phyloP scores from a whole-genome alignment of 2,797 vertebrate species.

The Emys orbicularis region DNA sequence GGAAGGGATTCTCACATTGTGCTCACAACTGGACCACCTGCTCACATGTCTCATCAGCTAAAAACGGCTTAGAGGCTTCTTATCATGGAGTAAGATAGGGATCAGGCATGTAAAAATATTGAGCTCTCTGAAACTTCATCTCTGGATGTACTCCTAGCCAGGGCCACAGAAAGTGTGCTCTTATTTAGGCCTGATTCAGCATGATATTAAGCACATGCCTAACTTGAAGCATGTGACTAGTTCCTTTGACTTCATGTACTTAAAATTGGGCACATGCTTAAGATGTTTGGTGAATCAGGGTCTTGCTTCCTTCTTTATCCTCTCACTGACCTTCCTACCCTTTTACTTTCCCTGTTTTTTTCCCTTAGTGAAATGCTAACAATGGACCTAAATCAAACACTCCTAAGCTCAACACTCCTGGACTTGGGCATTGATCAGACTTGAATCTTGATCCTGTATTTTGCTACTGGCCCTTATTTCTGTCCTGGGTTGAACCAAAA shows the following conservation, averaged over 20 bases:
- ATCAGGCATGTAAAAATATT: constrained; percentile 65
- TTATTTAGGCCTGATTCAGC: neutral
- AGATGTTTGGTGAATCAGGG: neutral
- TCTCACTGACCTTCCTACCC: fast-evolving
- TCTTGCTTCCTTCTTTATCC: fast-evolving
- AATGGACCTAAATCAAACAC: constrained; percentile 17
- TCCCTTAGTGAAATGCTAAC: neutral
- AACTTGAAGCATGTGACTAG: neutral
- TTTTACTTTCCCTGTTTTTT: neutral
- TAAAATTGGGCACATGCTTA: neutral
- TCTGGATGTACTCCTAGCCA: neutral
- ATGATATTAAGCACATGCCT: neutral
- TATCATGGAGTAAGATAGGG: constrained; percentile 42
- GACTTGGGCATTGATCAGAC: neutral
- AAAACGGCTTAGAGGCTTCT: constrained; percentile 74
- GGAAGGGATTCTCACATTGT: constrained; percentile 71
- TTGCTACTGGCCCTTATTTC: constrained; percentile 3
- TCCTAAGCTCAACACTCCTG: neutral
- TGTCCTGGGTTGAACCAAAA: constrained; percentile 38
- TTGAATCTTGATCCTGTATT: neutral
- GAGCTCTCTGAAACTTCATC: constrained; percentile 10
- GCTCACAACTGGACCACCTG: constrained; percentile 76
- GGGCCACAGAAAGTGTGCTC: neutral
- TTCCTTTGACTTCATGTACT: neutral
- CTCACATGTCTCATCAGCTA: constrained; percentile 65